phyloP scores from a whole-genome alignment of 2,797 vertebrate species.

The Esox masquinongy region DNA sequence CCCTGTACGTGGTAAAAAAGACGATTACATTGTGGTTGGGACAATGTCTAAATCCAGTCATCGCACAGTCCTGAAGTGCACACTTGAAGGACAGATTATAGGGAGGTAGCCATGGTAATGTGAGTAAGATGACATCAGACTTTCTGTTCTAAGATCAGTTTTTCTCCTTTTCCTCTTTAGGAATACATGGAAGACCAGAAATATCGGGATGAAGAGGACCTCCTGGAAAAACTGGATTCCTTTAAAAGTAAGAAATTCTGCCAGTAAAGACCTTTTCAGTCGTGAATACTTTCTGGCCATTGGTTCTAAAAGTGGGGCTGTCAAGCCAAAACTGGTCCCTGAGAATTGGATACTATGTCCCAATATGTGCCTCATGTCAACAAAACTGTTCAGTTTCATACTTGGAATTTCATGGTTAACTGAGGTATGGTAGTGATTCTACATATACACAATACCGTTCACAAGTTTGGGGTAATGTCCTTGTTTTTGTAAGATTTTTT shows the following conservation, averaged over 20 bases:
- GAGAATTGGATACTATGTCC: too few species aligned
- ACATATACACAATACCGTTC: too few species aligned
- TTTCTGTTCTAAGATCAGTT: not conserved
- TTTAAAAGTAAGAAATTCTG: constrained; percentile 88
- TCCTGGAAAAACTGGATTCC: constrained; percentile 87
- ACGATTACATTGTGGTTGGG: too few species aligned
- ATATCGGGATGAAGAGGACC: constrained; percentile 91
- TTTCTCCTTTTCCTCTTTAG: constrained; percentile 58
- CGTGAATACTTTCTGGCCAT: not conserved
- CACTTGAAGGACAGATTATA: not conserved
- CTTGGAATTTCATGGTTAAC: too few species aligned
- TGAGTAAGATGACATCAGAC: not conserved
- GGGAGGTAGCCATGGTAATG: not conserved
- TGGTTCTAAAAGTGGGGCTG: too few species aligned
- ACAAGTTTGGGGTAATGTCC: too few species aligned
- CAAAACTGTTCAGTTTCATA: too few species aligned
- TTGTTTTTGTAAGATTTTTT: too few species aligned
- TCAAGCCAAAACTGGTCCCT: too few species aligned
- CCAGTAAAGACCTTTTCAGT: not conserved
- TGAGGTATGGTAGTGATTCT: too few species aligned
- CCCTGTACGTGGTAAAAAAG: too few species aligned
- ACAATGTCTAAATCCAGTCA: not conserved
- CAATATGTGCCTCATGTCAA: too few species aligned
- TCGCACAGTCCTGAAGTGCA: not conserved
- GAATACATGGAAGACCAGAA: constrained; percentile 96